These are phyloP conservation scores for Sebastes ruberrimus DNA, from an alignment of 2,797 vertebrate genomes.

Conservation along the genomic window DNA sequence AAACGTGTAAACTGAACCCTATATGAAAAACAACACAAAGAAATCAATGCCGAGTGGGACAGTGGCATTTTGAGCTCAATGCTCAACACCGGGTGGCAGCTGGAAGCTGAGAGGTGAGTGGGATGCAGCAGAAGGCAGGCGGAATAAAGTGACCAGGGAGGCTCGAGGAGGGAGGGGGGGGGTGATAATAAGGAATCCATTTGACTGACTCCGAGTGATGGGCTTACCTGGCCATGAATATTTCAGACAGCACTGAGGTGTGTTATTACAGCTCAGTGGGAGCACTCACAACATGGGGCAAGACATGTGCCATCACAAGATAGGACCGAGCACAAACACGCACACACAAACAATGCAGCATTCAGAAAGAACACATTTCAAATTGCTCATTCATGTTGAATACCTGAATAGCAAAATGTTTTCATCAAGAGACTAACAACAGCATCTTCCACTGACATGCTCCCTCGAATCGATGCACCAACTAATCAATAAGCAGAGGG, in stretches of 20 bases:
- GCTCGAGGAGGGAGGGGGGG: constrained; percentile 43
- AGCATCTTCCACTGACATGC: constrained; percentile 61
- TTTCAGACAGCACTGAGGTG: constrained; percentile 80
- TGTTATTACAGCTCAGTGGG: constrained; percentile 80
- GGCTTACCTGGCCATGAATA: constrained; percentile 82
- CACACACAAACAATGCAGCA: constrained; percentile 51
- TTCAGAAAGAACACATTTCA: constrained; percentile 45
- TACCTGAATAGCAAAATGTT: constrained; percentile 56
- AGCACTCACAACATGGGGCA: constrained; percentile 73
- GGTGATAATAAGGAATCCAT: constrained; percentile 76
- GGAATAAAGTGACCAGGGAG: constrained; percentile 72
- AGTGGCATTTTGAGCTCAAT: constrained; percentile 51
- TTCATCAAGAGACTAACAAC: constrained; percentile 66
- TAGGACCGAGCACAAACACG: constrained; percentile 42
- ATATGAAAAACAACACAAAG: constrained; percentile 20
- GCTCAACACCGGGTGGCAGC: constrained; percentile 24
- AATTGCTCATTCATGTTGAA: constrained; percentile 59
- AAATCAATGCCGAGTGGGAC: constrained; percentile 33
- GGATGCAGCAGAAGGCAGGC: constrained; percentile 61
- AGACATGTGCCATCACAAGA: constrained; percentile 72
- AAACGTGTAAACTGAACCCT: not conserved
- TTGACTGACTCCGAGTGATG: constrained; percentile 72
- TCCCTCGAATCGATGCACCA: constrained; percentile 51
- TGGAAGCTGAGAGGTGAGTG: constrained; percentile 51
- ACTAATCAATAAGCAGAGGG: constrained; percentile 60